Percentiles rank a stretch among this genome's conserved stretches.
Conservation (phyloP, 2,113 vertebrate genomes). For the Mustelus asterias region DNA sequence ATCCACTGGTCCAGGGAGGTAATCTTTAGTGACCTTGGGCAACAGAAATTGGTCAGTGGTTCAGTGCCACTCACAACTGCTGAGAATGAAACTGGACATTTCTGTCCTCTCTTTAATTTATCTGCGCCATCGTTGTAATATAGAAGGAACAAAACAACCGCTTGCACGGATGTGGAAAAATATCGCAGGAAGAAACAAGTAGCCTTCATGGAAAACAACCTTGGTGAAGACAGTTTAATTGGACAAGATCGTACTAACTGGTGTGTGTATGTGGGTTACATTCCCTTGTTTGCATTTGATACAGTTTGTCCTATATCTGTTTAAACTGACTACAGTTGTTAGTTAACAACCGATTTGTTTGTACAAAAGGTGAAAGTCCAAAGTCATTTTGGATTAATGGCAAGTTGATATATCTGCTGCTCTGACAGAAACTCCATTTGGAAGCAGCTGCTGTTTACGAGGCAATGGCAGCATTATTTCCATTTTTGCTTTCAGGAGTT, state of each 20-base stretch:
- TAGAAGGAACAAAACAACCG: background rate
- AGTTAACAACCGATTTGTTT: background rate
- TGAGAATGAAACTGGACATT: background rate
- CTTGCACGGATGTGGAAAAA: background rate
- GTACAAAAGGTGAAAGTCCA: conserved; percentile 2
- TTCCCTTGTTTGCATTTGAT: background rate
- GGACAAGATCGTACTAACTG: background rate
- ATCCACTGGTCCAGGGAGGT: background rate
- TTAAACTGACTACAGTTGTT: background rate
- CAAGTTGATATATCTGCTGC: background rate
- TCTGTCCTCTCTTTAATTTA: background rate
- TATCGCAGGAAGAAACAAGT: background rate
- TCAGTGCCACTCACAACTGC: background rate
- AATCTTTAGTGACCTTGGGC: background rate
- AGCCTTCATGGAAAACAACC: background rate
- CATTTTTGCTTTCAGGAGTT: background rate
- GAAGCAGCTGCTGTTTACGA: background rate
- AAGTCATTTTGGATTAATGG: background rate
- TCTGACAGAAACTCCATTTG: background rate
- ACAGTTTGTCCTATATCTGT: background rate
- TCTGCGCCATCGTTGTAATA: background rate
- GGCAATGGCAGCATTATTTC: background rate
- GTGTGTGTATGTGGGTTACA: background rate
- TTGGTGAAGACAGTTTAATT: background rate
- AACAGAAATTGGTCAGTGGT: background rate